These are phyloP conservation scores for Drosophila quadrilineata DNA, from an alignment of 1,140 invertebrate species.

Conservation along the genomic window DNA sequence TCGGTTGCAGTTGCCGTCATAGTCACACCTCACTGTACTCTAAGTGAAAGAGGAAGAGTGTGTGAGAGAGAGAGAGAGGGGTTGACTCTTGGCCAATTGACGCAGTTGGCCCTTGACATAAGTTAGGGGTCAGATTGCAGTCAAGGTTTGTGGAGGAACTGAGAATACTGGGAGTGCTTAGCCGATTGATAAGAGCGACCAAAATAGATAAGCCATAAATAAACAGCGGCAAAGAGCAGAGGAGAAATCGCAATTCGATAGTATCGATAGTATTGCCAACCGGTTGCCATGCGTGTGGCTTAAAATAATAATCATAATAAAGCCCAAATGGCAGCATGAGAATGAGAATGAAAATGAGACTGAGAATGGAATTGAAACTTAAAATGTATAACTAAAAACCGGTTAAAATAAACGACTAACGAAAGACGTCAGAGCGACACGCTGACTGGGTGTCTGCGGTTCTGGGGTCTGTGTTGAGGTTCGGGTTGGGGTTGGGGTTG, in stretches of 20 bases:
- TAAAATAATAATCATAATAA: background rate
- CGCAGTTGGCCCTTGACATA: constrained; percentile 30
- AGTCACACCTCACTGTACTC: background rate
- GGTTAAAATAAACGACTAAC: constrained; percentile 28
- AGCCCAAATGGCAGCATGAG: too few species aligned
- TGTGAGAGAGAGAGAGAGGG: background rate
- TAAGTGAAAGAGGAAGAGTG: background rate
- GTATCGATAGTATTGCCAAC: constrained; percentile 19
- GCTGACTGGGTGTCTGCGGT: too few species aligned
- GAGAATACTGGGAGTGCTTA: constrained; percentile 13
- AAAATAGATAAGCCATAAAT: constrained; percentile 71
- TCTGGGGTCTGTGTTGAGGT: constrained; percentile 1
- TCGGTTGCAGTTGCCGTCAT: background rate
- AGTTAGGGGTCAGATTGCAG: constrained; percentile 14
- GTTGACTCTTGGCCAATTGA: background rate
- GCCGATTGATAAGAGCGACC: constrained; percentile 52
- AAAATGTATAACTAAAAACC: constrained; percentile 47
- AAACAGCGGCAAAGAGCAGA: constrained; percentile 37
- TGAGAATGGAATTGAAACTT: background rate
- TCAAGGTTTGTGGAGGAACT: background rate
- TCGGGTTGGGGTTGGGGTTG: background rate
- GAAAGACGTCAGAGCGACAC: constrained; percentile 13
- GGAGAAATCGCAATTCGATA: background rate
- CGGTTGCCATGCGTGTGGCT: constrained; percentile 15
- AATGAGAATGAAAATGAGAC: too few species aligned